phyloP scores from a whole-genome alignment of 2,797 vertebrate genomes.

The Salmo trutta region DNA sequence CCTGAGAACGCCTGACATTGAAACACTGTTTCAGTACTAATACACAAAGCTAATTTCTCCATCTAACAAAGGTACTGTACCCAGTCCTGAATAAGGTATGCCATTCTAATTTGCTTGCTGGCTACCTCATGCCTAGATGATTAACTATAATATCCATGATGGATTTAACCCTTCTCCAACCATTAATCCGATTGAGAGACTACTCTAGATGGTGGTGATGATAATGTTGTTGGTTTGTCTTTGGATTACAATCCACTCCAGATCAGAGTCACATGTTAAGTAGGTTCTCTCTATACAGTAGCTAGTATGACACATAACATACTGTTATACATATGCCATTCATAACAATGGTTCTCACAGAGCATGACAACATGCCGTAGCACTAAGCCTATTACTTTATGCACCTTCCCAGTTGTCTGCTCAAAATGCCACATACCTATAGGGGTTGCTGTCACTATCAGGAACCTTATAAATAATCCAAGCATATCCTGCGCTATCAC shows the following conservation, averaged over 20 bases:
- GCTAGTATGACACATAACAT: not conserved
- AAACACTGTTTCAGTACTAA: not conserved
- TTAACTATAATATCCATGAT: not conserved
- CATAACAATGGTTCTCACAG: slow-evolving; percentile 46
- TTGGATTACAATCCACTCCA: not conserved
- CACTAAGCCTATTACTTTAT: slow-evolving; percentile 71
- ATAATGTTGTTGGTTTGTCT: not conserved
- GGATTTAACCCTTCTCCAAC: not conserved
- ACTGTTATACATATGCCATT: slow-evolving; percentile 44
- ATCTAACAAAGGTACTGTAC: not conserved
- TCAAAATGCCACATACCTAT: slow-evolving; percentile 52
- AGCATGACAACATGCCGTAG: slow-evolving; percentile 60
- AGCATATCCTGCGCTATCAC: slow-evolving; percentile 38
- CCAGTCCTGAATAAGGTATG: not conserved
- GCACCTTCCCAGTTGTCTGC: slow-evolving; percentile 45
- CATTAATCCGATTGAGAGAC: not conserved
- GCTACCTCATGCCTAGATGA: not conserved
- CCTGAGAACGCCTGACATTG: not conserved
- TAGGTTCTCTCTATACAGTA: not conserved
- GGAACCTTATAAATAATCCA: slow-evolving; percentile 73
- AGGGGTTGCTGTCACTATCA: slow-evolving; percentile 59
- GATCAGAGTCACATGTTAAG: not conserved
- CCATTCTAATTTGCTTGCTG: not conserved
- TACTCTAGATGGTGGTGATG: not conserved
- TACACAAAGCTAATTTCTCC: not conserved